These are phyloP conservation scores for Brachyhypopomus gauderio DNA, from an alignment of 2,113 vertebrate species.

Conservation along the genomic window DNA sequence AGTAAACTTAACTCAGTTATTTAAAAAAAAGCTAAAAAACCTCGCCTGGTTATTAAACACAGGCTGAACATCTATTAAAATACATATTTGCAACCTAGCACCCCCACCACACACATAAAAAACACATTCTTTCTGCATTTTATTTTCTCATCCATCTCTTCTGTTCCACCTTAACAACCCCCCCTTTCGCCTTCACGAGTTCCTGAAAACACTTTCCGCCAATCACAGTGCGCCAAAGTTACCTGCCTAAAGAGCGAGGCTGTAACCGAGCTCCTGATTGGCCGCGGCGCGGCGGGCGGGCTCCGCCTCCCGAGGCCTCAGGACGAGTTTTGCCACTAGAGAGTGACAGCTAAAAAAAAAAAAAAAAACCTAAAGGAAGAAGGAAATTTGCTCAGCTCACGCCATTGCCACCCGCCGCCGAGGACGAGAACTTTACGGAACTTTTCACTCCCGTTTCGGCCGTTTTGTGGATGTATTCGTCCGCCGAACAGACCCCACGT, in stretches of 20 bases:
- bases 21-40: too few relatives aligned
- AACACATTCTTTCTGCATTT: too few relatives aligned
- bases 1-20: too few relatives aligned
- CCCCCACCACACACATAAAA: not conserved
- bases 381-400: conserved; percentile 49
- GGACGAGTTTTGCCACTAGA: conserved; percentile 19
- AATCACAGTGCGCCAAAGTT: conserved; percentile 37
- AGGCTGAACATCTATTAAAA: too few relatives aligned
- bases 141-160: too few relatives aligned
- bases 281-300: not conserved
- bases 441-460: not conserved
- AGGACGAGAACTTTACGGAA: conserved; percentile 43
- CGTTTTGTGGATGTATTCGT: not conserved
- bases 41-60: too few relatives aligned
- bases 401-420: conserved; percentile 49
- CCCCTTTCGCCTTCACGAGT: conserved; percentile 25
- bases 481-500: too few relatives aligned
- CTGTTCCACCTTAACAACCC: conserved; percentile 56
- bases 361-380: conserved; percentile 45
- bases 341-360: conserved; percentile 56
- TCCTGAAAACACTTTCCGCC: conserved; percentile 51
- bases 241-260: not conserved
- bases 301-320: conserved; percentile 8
- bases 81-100: too few relatives aligned
- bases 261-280: conserved; percentile 17